phyloP scores from a whole-genome alignment of 2,888 invertebrate genomes.

The Synergus umbraculus region DNA sequence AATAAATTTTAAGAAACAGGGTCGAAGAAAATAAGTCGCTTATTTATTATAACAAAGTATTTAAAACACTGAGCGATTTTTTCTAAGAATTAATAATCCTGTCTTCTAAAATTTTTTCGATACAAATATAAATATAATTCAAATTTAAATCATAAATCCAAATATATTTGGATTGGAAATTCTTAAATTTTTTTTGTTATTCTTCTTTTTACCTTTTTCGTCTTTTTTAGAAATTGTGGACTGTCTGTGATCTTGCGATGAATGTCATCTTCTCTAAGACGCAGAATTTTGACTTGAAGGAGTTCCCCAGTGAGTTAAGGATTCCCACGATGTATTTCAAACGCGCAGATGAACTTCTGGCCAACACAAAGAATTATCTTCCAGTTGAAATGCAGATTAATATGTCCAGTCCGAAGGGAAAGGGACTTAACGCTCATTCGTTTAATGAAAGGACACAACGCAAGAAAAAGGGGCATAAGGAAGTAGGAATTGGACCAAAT shows the following conservation, averaged over 20 bases:
- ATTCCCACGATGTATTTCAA: slow-evolving; percentile 95
- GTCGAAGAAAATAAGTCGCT: too few relatives aligned
- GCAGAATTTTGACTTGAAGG: slow-evolving; percentile 92
- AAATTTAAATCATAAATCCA: too few relatives aligned
- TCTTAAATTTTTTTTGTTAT: neutral
- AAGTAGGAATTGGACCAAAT: slow-evolving; percentile 80
- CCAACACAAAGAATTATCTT: slow-evolving; percentile 88
- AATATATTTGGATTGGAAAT: too few relatives aligned
- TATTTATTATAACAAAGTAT: too few relatives aligned
- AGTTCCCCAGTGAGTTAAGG: slow-evolving; percentile 90
- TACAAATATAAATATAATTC: too few relatives aligned
- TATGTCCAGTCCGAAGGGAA: slow-evolving; percentile 76
- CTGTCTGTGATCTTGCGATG: slow-evolving; percentile 96
- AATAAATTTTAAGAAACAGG: too few relatives aligned
- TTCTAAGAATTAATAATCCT: too few relatives aligned
- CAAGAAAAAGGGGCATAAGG: slow-evolving; percentile 77
- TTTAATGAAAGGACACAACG: slow-evolving; percentile 71
- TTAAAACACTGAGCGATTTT: too few relatives aligned
- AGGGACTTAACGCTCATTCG: slow-evolving; percentile 58
- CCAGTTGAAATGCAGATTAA: slow-evolving; percentile 87
- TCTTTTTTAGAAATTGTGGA: slow-evolving; percentile 92
- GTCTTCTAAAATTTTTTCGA: too few relatives aligned
- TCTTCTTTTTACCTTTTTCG: neutral
- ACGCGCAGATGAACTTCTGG: slow-evolving; percentile 84
- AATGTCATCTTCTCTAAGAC: slow-evolving; percentile 93